Conservation (phyloP, 2,797 vertebrate genomes). For the Acanthis flammea region DNA sequence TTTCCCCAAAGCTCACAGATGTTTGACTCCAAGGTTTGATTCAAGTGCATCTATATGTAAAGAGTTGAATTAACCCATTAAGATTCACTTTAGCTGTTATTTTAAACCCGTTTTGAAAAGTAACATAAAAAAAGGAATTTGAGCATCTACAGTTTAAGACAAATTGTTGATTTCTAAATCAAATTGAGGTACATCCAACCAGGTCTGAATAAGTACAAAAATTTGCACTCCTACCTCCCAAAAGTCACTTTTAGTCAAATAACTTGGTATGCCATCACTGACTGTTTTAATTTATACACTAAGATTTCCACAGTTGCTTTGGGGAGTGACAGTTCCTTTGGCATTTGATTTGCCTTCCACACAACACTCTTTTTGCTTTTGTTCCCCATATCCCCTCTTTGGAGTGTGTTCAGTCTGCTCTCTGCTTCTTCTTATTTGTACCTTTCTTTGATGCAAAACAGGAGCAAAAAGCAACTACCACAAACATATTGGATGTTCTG, state of each 20-base stretch:
- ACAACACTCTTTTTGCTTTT: not conserved
- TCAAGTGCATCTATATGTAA: not conserved
- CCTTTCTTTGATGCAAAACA: not conserved
- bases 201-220: not conserved
- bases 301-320: not conserved
- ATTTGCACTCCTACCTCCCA: not conserved
- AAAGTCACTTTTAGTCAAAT: not conserved
- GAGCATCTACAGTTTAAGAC: not conserved
- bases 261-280: not conserved
- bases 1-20: constrained; percentile 13
- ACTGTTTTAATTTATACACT: not conserved
- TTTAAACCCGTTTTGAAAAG: not conserved
- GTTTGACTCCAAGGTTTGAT: constrained; percentile 13
- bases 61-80: not conserved
- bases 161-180: not conserved
- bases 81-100: not conserved
- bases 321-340: not conserved
- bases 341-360: not conserved
- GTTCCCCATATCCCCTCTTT: not conserved
- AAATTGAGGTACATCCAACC: not conserved
- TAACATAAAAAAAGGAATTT: not conserved
- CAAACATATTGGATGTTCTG: not conserved
- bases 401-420: not conserved
- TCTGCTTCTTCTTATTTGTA: not conserved
- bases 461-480: not conserved